Evolutionary conservation across 2,888 invertebrate genomes (phyloP), one percentile per base, ranked within the genome.

Genomic region (Vanessa cardui): DNA sequence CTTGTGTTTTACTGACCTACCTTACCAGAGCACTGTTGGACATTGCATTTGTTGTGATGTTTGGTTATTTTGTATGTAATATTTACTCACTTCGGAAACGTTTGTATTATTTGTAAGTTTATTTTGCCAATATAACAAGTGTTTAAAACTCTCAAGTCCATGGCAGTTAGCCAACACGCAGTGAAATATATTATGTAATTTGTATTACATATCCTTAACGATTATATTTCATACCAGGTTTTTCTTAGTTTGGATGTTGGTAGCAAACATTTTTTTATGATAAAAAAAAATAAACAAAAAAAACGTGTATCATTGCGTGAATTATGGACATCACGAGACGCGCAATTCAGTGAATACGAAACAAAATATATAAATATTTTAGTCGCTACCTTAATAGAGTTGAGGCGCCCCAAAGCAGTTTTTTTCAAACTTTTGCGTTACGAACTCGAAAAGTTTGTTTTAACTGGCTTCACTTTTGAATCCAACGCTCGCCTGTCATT

Each of bases 401-500:
- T 45, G 46, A 21, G 52, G 65, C 60, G 54, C 18, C 56, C 56
- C 31, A 31, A 50, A 21, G 52, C 31, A 16, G 47, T 60, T 68
- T 68, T 68, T 68, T 68, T 33, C 52, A 59, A 67, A 63, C 59
- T 67, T 67, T 67, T 52, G 21, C 52, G 39, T 63, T 59, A 46
- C 63, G 39, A 63, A 58, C 31, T 58, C 61, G 15, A 50, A 52
- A 67, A 68, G 63, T 72, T 71, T 63, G 52, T 62, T 58, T 46
- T 20, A 63, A 52, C 60, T 44, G 58, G 33, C 33, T 64, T 31
- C 44, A 47, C 47, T 69, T 69, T 71, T 45, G 26, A 58, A 68
- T 67, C 63, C 72, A 71, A 71, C 60, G 72, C 69, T 67, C 50
- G 64, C 12, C 66, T 73, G 63, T 71, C 66, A 61, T 26, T 72